Evolutionary conservation across 37 sponge, comb jelly and placozoan genomes (phyloP), one percentile per base, ranked within the genome.

Genomic region (Chondrilla cf. caribensis): DNA sequence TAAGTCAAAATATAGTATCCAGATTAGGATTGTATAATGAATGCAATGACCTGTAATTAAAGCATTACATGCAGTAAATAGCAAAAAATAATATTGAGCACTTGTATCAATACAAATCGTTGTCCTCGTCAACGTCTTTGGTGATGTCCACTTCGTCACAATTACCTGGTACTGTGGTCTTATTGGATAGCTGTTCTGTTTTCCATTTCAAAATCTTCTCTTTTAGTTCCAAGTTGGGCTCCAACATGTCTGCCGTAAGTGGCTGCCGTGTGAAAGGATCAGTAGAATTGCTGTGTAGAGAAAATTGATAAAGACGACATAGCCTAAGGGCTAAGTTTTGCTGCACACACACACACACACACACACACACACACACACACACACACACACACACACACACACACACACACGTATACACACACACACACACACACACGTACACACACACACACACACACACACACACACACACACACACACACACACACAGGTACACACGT

Each of bases 241-340:
- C 42, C 33, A 98, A 60, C 93, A 94, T 94, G 77, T 93, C 96
- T 2, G 80, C 55, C 18, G 96, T 96, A 28, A 98, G 91, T 32
- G 95, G 93, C 38, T 81, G 76, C 57, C 99, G 81, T 72, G 93
- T 93, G 84, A 94, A 98, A 2, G 99, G 99, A 68, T 98, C 99
- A 24, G 73, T 86, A 28, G 70, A 41, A 65, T 88, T 85, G 81
- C 95, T 94, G 60, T n/a, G 62, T 15, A 58, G 41, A 37, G 40
- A 77, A 3, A 24, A 7, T 68, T 67, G 1, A 51, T 62, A n/a
- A 19, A 62, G 15, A 19, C 17, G 11, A 55, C 11, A 66, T 28
- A 66, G 11, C 11, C 11, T 22, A 26, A 21, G 11, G 24, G 11
- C 17, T 24, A 14, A 21, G 17, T 55, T 19, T 55, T 17, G 11